These are phyloP conservation scores for Onychostoma macrolepis DNA, from an alignment of 2,113 vertebrate genomes.

Conservation along the genomic window DNA sequence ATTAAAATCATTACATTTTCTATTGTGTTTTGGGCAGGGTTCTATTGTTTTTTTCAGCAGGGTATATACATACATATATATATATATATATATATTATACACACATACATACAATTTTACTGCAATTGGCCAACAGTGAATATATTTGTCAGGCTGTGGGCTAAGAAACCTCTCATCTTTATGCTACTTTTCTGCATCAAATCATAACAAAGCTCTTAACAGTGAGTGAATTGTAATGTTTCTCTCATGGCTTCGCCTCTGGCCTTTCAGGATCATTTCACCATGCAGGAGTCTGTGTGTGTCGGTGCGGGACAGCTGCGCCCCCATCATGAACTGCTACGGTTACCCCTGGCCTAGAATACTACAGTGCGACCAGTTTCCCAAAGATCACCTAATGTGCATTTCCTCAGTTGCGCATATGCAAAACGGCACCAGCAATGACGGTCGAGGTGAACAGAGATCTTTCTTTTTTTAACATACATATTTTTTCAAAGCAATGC, in stretches of 20 bases:
- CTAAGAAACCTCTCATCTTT: neutral
- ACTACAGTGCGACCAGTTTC: slow-evolving; percentile 81
- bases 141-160: neutral
- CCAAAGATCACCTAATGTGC: slow-evolving; percentile 81
- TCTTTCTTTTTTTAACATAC: neutral
- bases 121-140: neutral
- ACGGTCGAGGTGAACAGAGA: slow-evolving; percentile 69
- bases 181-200: neutral
- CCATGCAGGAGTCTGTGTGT: slow-evolving; percentile 82
- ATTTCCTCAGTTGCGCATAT: slow-evolving; percentile 75
- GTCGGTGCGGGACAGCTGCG: slow-evolving; percentile 80
- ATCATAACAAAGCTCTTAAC: neutral
- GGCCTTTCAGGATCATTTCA: slow-evolving; percentile 78
- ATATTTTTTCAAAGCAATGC: neutral
- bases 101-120: no score
- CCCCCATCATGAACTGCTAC: slow-evolving; percentile 82
- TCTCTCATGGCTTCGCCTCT: slow-evolving; percentile 57
- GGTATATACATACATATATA: no score
- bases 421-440: slow-evolving; percentile 54
- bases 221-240: neutral
- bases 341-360: slow-evolving; percentile 85
- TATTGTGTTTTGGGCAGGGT: no score
- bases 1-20: no score
- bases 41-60: no score
- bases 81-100: no score